Conservation (phyloP, 92 coral and sea anemone species). For the Phenganax stokvisi region DNA sequence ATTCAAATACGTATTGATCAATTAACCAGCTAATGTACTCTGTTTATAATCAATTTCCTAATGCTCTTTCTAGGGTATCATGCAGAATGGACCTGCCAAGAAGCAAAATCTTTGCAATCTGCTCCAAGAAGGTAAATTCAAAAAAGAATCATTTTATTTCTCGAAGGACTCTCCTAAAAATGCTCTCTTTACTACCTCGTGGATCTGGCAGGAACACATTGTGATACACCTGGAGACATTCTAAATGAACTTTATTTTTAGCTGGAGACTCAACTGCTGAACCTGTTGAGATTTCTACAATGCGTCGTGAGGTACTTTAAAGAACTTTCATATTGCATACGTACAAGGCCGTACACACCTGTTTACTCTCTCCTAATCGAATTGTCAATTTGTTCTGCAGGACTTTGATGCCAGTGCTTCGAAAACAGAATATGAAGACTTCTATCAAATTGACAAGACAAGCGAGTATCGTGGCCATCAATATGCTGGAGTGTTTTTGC, state of each 20-base stretch:
- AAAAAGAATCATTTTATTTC: neutral
- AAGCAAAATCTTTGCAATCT: slow-evolving; percentile 54
- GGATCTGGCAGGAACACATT: neutral
- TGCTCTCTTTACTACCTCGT: neutral
- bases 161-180: neutral
- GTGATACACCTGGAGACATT: neutral
- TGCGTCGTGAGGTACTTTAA: slow-evolving; percentile 77
- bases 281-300: slow-evolving; percentile 87
- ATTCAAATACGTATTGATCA: neutral
- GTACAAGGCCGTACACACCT: neutral
- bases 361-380: too few species aligned
- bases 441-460: slow-evolving; percentile 68
- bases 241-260: slow-evolving; percentile 30
- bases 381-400: slow-evolving; percentile 20
- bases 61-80: slow-evolving; percentile 56
- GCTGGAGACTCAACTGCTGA: slow-evolving; percentile 89
- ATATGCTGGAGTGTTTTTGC: slow-evolving; percentile 86
- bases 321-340: neutral
- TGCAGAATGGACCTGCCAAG: slow-evolving; percentile 94
- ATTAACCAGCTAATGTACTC: neutral
- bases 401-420: slow-evolving; percentile 70
- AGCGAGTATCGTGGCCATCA: slow-evolving; percentile 88
- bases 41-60: neutral
- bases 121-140: slow-evolving; percentile 62
- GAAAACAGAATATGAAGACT: slow-evolving; percentile 75